These are phyloP conservation scores for Orthonychiurus folsomi DNA, from an alignment of 2,888 invertebrate species.

Conservation along the genomic window DNA sequence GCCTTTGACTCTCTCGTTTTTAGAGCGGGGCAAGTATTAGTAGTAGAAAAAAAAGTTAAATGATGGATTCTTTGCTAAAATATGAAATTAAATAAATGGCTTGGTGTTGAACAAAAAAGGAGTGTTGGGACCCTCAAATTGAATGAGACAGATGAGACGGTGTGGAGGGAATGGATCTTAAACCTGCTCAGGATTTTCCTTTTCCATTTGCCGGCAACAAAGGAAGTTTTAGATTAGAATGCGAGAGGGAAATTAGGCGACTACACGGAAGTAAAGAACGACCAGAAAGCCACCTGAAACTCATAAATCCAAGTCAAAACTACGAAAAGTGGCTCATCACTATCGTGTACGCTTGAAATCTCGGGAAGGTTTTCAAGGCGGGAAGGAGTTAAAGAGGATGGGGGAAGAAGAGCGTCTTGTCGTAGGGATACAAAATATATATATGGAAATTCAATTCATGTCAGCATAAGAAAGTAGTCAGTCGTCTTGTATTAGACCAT, in stretches of 20 bases:
- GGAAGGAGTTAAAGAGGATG: not conserved
- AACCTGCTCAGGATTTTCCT: not conserved
- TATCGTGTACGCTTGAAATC: not conserved
- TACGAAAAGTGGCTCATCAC: constrained; percentile 2
- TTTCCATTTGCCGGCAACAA: not conserved
- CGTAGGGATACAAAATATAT: not conserved
- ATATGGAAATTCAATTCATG: constrained; percentile 1
- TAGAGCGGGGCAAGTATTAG: no score
- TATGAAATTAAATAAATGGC: not conserved
- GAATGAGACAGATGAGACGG: not conserved
- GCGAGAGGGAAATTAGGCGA: not conserved
- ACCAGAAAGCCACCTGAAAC: constrained; percentile 2
- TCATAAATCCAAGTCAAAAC: constrained; percentile 7
- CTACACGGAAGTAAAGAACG: constrained; percentile 1
- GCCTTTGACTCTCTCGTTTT: no score
- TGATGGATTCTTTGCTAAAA: not conserved
- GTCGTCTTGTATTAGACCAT: not conserved
- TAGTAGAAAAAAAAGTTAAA: not conserved
- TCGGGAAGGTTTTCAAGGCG: not conserved
- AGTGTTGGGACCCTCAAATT: not conserved
- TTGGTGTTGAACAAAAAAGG: not conserved
- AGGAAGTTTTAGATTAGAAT: no score
- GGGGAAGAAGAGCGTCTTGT: no score
- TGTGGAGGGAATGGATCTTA: not conserved
- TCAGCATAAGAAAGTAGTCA: not conserved